Evolutionary conservation across 2,797 vertebrate genomes (phyloP).

Genomic region (Melanotaenia boesemani): DNA sequence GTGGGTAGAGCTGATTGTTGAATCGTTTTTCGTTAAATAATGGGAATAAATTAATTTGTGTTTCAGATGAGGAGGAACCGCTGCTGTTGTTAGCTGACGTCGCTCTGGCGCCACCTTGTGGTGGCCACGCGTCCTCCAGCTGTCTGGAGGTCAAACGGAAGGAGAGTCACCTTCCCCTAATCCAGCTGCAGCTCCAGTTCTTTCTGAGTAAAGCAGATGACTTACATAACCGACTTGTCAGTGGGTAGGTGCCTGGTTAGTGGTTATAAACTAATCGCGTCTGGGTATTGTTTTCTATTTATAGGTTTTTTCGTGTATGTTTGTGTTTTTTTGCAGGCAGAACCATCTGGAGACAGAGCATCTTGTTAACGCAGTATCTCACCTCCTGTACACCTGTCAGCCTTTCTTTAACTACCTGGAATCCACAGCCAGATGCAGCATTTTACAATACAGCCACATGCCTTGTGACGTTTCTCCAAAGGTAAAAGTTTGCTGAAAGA

Average conservation of each 20-base stretch:
- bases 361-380: constrained; percentile 69
- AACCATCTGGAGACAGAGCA: constrained; percentile 65
- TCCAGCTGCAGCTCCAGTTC: constrained; percentile 79
- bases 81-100: constrained; percentile 9
- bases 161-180: constrained; percentile 71
- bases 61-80: constrained; percentile 11
- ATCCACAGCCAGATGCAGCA: constrained; percentile 71
- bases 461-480: constrained; percentile 64
- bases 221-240: constrained; percentile 70
- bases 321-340: constrained; percentile 65
- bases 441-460: constrained; percentile 43
- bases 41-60: not conserved
- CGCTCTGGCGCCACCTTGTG: constrained; percentile 57
- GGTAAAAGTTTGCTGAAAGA: constrained; percentile 62
- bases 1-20: not conserved
- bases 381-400: constrained; percentile 83
- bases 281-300: not conserved
- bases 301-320: not conserved
- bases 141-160: constrained; percentile 18
- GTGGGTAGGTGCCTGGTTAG: constrained; percentile 39
- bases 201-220: constrained; percentile 81
- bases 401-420: constrained; percentile 87
- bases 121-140: not conserved
- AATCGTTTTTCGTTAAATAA: not conserved
- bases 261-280: not conserved